A percentile compares a stretch with the other conserved stretches of the same genome.
Evolutionary conservation across 1,140 invertebrate species (phyloP).

Genomic region (Lasioglossum albipes): DNA sequence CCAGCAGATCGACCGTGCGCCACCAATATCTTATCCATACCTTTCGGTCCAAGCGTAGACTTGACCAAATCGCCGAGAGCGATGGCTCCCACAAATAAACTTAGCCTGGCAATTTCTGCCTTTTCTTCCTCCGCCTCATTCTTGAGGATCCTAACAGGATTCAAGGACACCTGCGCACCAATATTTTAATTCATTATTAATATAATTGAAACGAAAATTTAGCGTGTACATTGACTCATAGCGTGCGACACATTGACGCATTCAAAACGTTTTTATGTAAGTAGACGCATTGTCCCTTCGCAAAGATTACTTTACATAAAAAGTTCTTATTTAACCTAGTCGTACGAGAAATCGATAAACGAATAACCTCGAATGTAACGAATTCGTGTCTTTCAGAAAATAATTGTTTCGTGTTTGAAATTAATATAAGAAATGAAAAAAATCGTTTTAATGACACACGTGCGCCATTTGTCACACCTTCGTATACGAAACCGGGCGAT

Average conservation of each 20-base stretch:
- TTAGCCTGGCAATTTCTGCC: constrained; percentile 96
- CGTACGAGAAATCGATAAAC: neutral
- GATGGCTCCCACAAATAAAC: constrained; percentile 98
- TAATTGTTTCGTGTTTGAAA: neutral
- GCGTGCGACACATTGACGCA: too few relatives aligned
- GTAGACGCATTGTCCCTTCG: neutral
- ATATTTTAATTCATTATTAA: neutral
- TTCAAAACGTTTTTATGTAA: neutral
- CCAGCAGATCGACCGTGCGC: constrained; percentile 90
- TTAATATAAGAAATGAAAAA: constrained; percentile 15
- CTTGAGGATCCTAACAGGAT: constrained; percentile 96
- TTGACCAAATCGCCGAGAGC: constrained; percentile 99
- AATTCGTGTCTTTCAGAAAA: neutral
- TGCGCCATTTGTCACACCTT: constrained; percentile 63
- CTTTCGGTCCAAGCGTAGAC: constrained; percentile 98
- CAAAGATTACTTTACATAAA: too few relatives aligned
- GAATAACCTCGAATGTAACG: too few relatives aligned
- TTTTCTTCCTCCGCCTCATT: constrained; percentile 98
- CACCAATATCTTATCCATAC: constrained; percentile 99
- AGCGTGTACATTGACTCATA: neutral
- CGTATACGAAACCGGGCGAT: constrained; percentile 28
- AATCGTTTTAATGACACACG: constrained; percentile 47
- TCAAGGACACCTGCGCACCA: constrained; percentile 87
- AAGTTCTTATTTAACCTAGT: neutral
- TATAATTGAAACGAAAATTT: neutral